A percentile compares a stretch with the other conserved stretches of the same genome.
phyloP scores from a whole-genome alignment of 1,140 invertebrate species.

The Tyrophagus putrescentiae region DNA sequence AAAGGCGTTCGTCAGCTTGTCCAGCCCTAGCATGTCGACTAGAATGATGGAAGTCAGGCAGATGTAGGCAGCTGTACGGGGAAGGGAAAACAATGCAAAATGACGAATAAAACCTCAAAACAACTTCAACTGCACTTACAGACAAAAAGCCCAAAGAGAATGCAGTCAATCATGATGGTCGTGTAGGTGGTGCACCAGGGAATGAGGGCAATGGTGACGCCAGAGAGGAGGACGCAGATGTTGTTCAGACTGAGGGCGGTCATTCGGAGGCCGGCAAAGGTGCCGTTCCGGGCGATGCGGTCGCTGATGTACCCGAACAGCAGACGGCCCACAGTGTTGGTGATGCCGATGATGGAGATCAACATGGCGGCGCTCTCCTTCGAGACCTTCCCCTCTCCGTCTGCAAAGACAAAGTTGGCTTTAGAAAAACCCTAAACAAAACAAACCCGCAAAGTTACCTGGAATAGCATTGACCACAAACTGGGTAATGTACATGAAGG shows the following conservation, averaged over 20 bases:
- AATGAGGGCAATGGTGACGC: constrained; percentile 61
- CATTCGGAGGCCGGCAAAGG: constrained; percentile 37
- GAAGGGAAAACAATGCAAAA: constrained; percentile 17
- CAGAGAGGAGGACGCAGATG: constrained; percentile 73
- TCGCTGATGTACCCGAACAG: constrained; percentile 42
- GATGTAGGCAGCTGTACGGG: constrained; percentile 75
- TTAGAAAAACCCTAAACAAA: background rate
- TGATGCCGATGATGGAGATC: constrained; percentile 57
- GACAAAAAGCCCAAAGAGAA: constrained; percentile 85
- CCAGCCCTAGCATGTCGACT: constrained; percentile 82
- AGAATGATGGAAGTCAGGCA: constrained; percentile 94
- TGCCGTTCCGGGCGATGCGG: constrained; percentile 24
- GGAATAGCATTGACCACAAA: constrained; percentile 51
- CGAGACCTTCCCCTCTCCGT: constrained; percentile 10
- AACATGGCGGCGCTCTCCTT: constrained; percentile 61
- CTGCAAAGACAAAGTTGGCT: constrained; percentile 11
- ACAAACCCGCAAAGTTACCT: background rate
- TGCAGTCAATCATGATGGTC: constrained; percentile 61
- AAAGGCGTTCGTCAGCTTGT: constrained; percentile 90
- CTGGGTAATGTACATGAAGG: constrained; percentile 71
- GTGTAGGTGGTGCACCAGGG: constrained; percentile 65
- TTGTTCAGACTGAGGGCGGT: constrained; percentile 86
- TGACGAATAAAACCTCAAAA: constrained; percentile 15
- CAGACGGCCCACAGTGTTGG: constrained; percentile 41
- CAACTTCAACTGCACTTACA: constrained; percentile 51